Base-by-base conservation (phyloP, 2,888 invertebrate species). In the Drosophila mimica region DNA sequence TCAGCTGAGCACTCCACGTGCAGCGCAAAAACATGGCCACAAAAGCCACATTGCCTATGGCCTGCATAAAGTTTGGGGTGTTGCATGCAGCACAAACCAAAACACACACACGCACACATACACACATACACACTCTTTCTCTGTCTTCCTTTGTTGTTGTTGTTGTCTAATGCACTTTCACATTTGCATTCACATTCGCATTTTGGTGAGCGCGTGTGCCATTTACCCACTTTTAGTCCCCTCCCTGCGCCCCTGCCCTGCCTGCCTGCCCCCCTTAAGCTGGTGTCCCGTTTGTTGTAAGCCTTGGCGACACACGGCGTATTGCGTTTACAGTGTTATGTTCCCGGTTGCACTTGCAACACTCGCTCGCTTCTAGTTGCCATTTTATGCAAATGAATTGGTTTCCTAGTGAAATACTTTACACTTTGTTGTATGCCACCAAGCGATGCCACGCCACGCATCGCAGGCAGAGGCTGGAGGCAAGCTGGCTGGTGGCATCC, bases 301-400 rank as follows among this genome's bases (percentile, higher is more conserved):
- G 90, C 83, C 87, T 81, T 59, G 71, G 71, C 69, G 59, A 59
- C 61, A 70, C 28, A 49, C 49, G 49, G 46, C 46, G 46, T 25
- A 46, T 40, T 51, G 66, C 57, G 65, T 54, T 68, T 54, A 58
- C 13, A 52, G 61, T 64, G 70, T 53, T 52, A n/a, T 54, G 61
- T 54, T 17, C 30, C 68, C 66, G 54, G 43, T 17, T 70, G 76
- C 77, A 75, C 72, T 85, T 73, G 60, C 64, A 56, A 46, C 51
- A 17, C 28, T 67, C 52, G 53, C 57, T 13, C 53, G 13, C 30
- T 57, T 65, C 76, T 69, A 74, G 78, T 78, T 89, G 84, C 74
- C 67, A 73, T 87, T 90, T 84, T 91, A 88, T 88, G 88, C 89
- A 88, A 88, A 88, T 88, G 89, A 89, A 90, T 91, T 89, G 88